Evolutionary conservation across 92 coral and sea anemone genomes (phyloP).

Genomic region (Heliopora coerulea): DNA sequence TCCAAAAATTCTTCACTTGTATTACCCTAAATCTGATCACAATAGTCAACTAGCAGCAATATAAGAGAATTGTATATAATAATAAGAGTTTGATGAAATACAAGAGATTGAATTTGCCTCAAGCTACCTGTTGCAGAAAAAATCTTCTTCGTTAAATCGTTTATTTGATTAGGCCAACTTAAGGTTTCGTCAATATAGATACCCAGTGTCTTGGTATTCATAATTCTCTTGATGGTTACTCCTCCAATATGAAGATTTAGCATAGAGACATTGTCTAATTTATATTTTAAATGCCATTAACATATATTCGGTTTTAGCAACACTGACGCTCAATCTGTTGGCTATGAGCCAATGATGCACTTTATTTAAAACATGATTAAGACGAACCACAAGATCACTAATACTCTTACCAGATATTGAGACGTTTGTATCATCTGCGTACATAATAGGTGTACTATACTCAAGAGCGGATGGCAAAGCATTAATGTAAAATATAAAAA

Average conservation of each 20-base stretch:
- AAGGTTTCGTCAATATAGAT: constrained; percentile 9
- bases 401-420: neutral
- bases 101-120: constrained; percentile 12
- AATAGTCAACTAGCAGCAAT: constrained; percentile 15
- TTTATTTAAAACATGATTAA: neutral
- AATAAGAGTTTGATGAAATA: neutral
- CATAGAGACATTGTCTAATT: neutral
- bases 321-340: no score
- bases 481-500: constrained; percentile 20
- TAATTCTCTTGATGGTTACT: neutral
- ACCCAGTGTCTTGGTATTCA: neutral
- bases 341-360: constrained; percentile 1
- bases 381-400: constrained; percentile 1
- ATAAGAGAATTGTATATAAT: constrained; percentile 9
- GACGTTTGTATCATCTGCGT: constrained; percentile 12
- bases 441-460: neutral
- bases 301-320: constrained; percentile 23
- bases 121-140: neutral
- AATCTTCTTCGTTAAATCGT: neutral
- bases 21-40: constrained; percentile 20
- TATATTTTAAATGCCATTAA: constrained; percentile 13
- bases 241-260: constrained; percentile 11
- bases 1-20: no score
- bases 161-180: neutral
- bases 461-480: no score